Evolutionary conservation across 2,113 vertebrate genomes (phyloP).

Genomic region (Podocnemis expansa): DNA sequence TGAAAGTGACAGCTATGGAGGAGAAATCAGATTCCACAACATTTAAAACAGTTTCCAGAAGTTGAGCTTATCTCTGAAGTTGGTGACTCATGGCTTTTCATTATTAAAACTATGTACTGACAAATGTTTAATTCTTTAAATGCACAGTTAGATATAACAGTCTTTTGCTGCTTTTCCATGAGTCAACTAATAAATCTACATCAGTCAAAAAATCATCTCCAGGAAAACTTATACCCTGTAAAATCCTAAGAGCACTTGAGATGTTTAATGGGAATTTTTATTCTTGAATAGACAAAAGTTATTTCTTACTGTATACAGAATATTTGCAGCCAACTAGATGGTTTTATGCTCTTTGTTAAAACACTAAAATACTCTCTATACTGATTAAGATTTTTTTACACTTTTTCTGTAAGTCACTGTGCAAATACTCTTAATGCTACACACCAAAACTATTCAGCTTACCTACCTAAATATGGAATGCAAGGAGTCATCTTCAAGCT

Average conservation of each 20-base stretch:
- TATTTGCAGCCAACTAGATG: background rate
- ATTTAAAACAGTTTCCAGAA: background rate
- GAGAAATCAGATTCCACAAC: background rate
- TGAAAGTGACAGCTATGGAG: background rate
- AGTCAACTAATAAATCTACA: background rate
- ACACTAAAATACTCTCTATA: background rate
- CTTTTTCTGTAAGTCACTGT: background rate
- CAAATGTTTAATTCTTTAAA: constrained; percentile 9
- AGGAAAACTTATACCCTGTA: constrained; percentile 39
- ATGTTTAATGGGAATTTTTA: background rate
- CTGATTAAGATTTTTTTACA: background rate
- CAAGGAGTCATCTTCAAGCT: constrained; percentile 99
- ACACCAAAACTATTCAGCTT: constrained; percentile 57
- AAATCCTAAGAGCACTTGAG: constrained; percentile 25
- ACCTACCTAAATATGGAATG: constrained; percentile 99
- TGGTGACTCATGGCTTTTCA: constrained; percentile 1
- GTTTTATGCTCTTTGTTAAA: background rate
- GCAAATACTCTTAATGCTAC: background rate
- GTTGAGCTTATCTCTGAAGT: constrained; percentile 23
- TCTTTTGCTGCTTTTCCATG: constrained; percentile 17
- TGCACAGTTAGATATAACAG: background rate
- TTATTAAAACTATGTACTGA: background rate
- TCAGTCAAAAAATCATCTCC: background rate
- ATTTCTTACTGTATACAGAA: background rate
- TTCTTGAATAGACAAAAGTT: background rate